These are phyloP conservation scores for Dione juno DNA, from an alignment of 2,888 invertebrate genomes.

Conservation along the genomic window DNA sequence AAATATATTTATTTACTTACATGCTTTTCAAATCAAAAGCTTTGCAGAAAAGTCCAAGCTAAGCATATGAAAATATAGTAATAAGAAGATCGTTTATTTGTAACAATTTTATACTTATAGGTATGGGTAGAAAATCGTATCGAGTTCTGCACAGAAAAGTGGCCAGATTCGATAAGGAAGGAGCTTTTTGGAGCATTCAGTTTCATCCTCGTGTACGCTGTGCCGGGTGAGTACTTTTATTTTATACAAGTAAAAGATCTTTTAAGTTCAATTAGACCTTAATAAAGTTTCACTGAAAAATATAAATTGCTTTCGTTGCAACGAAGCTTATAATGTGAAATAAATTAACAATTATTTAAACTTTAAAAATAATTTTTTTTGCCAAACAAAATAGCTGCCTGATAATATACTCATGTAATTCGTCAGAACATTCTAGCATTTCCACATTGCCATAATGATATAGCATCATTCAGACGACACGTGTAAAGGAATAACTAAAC, in stretches of 20 bases:
- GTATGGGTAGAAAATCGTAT: constrained; percentile 69
- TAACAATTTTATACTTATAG: constrained; percentile 50
- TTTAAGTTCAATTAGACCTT: too few species aligned
- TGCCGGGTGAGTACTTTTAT: constrained; percentile 84
- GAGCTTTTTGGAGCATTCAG: constrained; percentile 86
- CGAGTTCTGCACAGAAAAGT: constrained; percentile 86
- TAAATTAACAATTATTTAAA: too few species aligned
- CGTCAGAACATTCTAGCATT: background rate
- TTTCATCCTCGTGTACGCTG: constrained; percentile 89
- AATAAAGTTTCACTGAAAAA: too few species aligned
- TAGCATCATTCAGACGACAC: background rate
- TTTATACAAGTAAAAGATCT: background rate
- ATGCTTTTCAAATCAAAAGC: too few species aligned
- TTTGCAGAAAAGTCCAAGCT: too few species aligned
- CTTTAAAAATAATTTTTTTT: too few species aligned
- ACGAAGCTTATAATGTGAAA: too few species aligned
- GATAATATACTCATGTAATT: too few species aligned
- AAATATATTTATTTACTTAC: too few species aligned
- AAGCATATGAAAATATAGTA: too few species aligned
- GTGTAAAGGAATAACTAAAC: background rate
- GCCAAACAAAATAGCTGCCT: too few species aligned
- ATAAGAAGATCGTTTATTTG: background rate
- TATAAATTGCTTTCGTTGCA: too few species aligned
- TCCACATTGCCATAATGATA: background rate
- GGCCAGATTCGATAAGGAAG: constrained; percentile 81